These are phyloP conservation scores for Pheosia gnoma DNA, from an alignment of 2,888 invertebrate genomes.

Conservation along the genomic window DNA sequence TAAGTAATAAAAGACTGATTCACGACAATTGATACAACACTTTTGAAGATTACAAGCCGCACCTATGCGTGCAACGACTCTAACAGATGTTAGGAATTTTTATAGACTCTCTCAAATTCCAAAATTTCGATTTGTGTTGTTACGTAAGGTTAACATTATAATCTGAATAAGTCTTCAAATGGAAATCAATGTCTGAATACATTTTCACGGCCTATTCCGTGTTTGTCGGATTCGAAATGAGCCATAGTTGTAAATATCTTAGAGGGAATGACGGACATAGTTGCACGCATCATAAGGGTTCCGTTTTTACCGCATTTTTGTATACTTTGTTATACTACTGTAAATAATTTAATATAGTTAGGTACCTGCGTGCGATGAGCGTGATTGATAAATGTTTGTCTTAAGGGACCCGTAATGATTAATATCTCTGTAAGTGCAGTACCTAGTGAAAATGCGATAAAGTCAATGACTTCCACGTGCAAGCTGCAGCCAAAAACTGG, in stretches of 20 bases:
- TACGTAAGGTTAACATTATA: not conserved
- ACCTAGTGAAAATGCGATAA: not conserved
- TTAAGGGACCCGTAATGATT: not conserved
- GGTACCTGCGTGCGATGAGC: no score
- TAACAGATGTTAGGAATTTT: not conserved
- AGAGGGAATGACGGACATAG: no score
- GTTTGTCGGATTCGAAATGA: not conserved
- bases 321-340: no score
- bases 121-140: not conserved
- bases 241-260: no score
- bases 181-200: no score
- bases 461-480: not conserved
- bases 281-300: no score
- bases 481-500: not conserved
- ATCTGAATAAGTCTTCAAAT: not conserved
- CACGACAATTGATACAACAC: slow-evolving; percentile 34
- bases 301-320: no score
- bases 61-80: not conserved
- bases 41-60: slow-evolving; percentile 30
- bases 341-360: no score
- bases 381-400: not conserved
- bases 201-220: not conserved
- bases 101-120: not conserved
- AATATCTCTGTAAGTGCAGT: not conserved
- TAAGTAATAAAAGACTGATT: slow-evolving; percentile 42